A percentile compares a stretch with the other conserved stretches of the same genome.
Evolutionary conservation across 1,140 invertebrate species (phyloP).

Genomic region (Brevipalpus yothersi): DNA sequence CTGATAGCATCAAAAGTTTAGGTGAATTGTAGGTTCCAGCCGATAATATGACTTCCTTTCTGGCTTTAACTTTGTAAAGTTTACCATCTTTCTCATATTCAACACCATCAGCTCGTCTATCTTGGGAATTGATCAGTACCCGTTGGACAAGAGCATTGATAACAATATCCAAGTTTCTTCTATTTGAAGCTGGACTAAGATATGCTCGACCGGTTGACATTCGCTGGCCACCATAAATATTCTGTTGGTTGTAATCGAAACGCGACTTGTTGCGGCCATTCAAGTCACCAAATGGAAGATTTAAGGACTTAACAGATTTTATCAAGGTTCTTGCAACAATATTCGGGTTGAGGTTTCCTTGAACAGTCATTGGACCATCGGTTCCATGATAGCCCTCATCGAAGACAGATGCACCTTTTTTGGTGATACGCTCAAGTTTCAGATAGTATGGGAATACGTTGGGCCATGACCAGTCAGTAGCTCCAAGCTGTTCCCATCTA

Average conservation of each 20-base stretch:
- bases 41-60: constrained; percentile 49
- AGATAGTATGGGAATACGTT: constrained; percentile 65
- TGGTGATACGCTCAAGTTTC: constrained; percentile 37
- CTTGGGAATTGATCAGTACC: constrained; percentile 35
- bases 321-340: background rate
- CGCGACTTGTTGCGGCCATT: background rate
- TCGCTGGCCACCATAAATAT: constrained; percentile 18
- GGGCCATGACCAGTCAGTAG: constrained; percentile 69
- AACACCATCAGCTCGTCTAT: background rate
- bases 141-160: constrained; percentile 55
- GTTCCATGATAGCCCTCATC: background rate
- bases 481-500: constrained; percentile 65
- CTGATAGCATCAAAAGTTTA: constrained; percentile 65
- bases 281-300: background rate
- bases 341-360: background rate
- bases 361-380: background rate
- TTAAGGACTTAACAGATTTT: background rate
- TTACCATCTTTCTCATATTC: constrained; percentile 28
- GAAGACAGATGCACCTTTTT: constrained; percentile 1
- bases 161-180: constrained; percentile 58
- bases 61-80: constrained; percentile 34
- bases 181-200: constrained; percentile 45
- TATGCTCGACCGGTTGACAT: constrained; percentile 77
- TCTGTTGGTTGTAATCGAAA: background rate
- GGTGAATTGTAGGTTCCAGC: constrained; percentile 54